Conservation (phyloP, 2,113 vertebrate genomes). For the Lucifuga dentata region DNA sequence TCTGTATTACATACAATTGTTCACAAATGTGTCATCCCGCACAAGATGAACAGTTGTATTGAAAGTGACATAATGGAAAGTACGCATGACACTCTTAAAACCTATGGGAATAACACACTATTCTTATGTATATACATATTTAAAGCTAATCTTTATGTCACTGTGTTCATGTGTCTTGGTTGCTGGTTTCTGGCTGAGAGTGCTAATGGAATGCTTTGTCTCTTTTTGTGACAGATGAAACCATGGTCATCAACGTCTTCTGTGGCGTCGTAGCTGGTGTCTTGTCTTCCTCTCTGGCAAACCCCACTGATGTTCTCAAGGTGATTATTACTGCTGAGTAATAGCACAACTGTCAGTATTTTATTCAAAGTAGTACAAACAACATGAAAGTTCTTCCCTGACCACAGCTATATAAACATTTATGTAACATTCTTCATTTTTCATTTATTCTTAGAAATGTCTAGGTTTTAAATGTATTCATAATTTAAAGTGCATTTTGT, state of each 20-base stretch:
- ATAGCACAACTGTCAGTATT: too few relatives aligned
- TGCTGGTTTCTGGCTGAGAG: background rate
- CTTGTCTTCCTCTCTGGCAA: constrained; percentile 93
- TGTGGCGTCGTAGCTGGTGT: constrained; percentile 96
- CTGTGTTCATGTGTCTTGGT: background rate
- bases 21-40: background rate
- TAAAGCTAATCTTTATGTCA: background rate
- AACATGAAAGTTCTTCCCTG: too few relatives aligned
- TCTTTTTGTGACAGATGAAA: constrained; percentile 88
- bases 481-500: too few relatives aligned
- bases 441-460: too few relatives aligned
- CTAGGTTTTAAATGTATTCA: too few relatives aligned
- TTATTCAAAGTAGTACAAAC: too few relatives aligned
- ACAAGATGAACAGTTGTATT: background rate
- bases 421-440: too few relatives aligned
- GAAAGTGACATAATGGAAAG: constrained; percentile 10
- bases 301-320: constrained; percentile 97
- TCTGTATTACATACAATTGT: too few relatives aligned
- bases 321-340: constrained; percentile 69
- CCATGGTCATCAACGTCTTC: constrained; percentile 95
- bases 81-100: background rate
- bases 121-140: background rate
- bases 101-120: background rate
- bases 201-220: background rate
- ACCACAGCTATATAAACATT: too few relatives aligned